These are phyloP conservation scores for Typhlichthys subterraneus DNA, from an alignment of 2,797 vertebrate genomes.

Conservation along the genomic window DNA sequence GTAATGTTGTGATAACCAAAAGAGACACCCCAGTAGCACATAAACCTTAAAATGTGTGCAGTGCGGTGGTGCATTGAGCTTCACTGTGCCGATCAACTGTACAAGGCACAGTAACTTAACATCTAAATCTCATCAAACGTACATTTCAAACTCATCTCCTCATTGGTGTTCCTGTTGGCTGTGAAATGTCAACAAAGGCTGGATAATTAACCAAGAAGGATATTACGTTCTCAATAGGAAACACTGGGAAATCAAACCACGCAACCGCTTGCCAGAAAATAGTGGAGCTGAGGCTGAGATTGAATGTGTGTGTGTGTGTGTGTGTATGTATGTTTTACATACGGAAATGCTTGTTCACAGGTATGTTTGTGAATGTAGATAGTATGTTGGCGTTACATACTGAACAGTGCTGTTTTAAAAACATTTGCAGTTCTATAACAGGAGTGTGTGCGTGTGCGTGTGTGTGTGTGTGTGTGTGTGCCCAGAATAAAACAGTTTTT, in stretches of 20 bases:
- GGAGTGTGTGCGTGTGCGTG: neutral
- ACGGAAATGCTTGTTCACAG: too few species aligned
- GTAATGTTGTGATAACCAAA: neutral
- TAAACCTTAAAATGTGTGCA: neutral
- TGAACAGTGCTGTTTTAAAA: too few species aligned
- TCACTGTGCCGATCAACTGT: neutral
- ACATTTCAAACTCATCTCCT: constrained; percentile 28
- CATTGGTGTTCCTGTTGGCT: constrained; percentile 24
- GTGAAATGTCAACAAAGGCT: constrained; percentile 20
- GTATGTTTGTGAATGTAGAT: neutral
- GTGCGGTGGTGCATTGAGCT: neutral
- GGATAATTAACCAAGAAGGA: constrained; percentile 42
- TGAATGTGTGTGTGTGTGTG: constrained; percentile 9
- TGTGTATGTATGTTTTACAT: neutral
- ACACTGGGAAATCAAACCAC: constrained; percentile 39
- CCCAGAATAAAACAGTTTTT: too few species aligned
- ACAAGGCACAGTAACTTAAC: constrained; percentile 6
- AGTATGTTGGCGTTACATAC: too few species aligned
- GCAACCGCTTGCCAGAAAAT: constrained; percentile 31
- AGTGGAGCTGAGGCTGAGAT: constrained; percentile 2
- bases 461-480: neutral
- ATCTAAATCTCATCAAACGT: constrained; percentile 19
- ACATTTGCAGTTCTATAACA: too few species aligned
- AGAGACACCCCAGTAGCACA: neutral
- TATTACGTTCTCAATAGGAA: constrained; percentile 56